A percentile compares a stretch with the other conserved stretches of the same genome.
Conservation (phyloP, 2,888 invertebrate genomes). For the Lasioglossum vierecki region DNA sequence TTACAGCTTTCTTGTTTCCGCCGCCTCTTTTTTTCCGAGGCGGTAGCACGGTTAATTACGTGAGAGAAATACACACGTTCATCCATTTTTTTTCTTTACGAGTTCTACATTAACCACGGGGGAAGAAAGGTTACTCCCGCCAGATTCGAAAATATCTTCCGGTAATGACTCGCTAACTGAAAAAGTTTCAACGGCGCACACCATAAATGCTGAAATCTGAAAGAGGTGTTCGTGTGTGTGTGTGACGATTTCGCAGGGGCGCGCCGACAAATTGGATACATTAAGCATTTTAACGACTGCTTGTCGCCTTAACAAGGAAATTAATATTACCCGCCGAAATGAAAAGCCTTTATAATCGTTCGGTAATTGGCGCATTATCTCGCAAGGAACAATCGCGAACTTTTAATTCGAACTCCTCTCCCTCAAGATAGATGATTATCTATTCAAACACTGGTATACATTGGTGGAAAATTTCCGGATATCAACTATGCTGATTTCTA, state of each 20-base stretch:
- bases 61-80: slow-evolving; percentile 12
- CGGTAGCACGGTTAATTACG: background rate
- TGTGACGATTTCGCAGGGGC: background rate
- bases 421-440: background rate
- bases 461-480: background rate
- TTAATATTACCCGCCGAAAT: background rate
- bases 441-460: background rate
- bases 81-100: slow-evolving; percentile 5
- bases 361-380: background rate
- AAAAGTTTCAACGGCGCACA: background rate
- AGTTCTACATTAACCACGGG: slow-evolving; percentile 4
- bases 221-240: background rate
- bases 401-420: background rate
- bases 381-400: background rate
- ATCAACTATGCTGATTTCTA: background rate
- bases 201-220: background rate
- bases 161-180: slow-evolving; percentile 1
- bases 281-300: slow-evolving; percentile 4
- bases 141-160: background rate
- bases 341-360: slow-evolving; percentile 1
- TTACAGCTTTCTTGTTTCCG: slow-evolving; percentile 9
- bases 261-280: background rate
- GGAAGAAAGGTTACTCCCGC: background rate
- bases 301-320: slow-evolving; percentile 10
- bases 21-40: background rate